Base-by-base conservation (phyloP, 2,797 vertebrate genomes). In the Falco novaeseelandiae region DNA sequence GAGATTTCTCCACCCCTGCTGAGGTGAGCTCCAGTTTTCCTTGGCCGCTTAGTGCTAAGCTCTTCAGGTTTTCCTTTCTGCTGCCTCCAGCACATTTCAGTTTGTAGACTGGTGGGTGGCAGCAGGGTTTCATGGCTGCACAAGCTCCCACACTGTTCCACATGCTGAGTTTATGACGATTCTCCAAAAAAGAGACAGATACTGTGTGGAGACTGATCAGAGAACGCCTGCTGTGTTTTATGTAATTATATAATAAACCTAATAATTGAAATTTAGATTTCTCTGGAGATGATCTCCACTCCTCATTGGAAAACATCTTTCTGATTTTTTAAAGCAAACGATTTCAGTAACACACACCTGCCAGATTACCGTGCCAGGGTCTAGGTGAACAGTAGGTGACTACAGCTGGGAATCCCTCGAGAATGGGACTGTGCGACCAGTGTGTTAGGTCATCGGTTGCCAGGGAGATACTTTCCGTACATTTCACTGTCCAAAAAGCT, bases 41-140 rank as follows among this genome's bases (percentile, higher is more conserved):
- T 65, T 38, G 21, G 26, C 8, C 8, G 36, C 0, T 0, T 0
- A 32, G 30, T 14, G 54, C 34, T 65, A 65, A 76, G 40, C 40
- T 54, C 32, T 29, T 52, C 7, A 23, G 8, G 4, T 48, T 71
- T 79, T 81, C 22, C 27, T 34, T 81, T 71, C 34, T 86, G 77
- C 71, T 76, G 49, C 3, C 40, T 36, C n/a, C 36, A 48, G 34
- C 42, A 34, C 1, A 0, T 72, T 63, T 46, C 63, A 23, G 18
- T 48, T 49, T 82, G 89, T 77, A 83, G 59, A 27, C 34, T 40
- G 61, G 44, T 8, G 77, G 71, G 55, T 2, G 74, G 46, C 3
- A 5, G 78, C 30, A 40, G 55, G 48, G n/a, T 51, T 90, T 83
- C 1, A 7, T 46, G 55, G 67, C 69, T 84, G 55, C 9, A 12